Conservation (phyloP, 2,113 vertebrate species). For the Catagonus wagneri region DNA sequence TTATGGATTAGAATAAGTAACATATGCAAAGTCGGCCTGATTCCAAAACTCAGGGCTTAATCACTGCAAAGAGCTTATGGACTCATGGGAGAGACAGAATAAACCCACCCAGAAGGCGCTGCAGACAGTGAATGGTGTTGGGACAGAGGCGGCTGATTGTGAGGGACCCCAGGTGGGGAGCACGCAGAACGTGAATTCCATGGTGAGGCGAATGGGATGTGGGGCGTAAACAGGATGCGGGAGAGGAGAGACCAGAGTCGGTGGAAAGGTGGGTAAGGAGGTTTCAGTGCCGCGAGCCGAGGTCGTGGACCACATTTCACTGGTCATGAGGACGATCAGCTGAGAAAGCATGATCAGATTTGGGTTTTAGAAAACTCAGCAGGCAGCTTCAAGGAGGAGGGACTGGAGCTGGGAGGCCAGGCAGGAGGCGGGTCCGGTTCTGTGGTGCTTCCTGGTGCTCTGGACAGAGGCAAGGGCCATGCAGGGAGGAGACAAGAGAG, state of each 20-base stretch:
- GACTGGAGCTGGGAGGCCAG: background rate
- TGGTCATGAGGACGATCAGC: background rate
- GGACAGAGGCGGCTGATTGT: background rate
- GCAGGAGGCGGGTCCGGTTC: background rate
- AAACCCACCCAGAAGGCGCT: background rate
- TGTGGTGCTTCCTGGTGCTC: background rate
- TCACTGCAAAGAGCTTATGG: background rate
- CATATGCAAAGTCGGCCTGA: background rate
- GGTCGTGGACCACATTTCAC: background rate
- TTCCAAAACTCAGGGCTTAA: background rate
- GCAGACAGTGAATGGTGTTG: background rate
- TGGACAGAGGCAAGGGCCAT: background rate
- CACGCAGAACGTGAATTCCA: background rate
- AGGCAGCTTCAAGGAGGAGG: background rate
- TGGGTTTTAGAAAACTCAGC: background rate
- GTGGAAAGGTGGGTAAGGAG: background rate
- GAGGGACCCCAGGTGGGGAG: background rate
- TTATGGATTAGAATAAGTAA: background rate
- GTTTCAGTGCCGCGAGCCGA: background rate
- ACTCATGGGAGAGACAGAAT: background rate
- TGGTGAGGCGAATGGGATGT: background rate
- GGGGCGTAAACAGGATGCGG: background rate
- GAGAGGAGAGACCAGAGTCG: background rate
- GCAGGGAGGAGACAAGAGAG: background rate
- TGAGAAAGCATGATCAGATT: background rate